Percentiles rank a stretch among this genome's conserved stretches.
Evolutionary conservation across 1,140 invertebrate genomes (phyloP).

Genomic region (Saccostrea glomerata): DNA sequence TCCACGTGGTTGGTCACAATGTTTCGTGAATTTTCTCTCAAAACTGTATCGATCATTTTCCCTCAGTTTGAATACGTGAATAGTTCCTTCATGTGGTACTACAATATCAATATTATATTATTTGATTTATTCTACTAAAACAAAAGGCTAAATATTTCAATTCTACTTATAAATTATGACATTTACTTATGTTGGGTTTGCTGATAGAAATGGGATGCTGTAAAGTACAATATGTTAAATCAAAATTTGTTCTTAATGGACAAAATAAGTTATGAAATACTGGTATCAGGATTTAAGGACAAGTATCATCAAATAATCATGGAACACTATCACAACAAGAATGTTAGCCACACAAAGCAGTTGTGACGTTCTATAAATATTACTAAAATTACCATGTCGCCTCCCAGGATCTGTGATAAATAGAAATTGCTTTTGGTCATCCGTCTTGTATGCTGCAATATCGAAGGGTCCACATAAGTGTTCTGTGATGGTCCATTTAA

Average conservation of each 20-base stretch:
- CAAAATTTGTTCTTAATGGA: too few species aligned
- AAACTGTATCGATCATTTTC: background rate
- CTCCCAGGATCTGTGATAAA: background rate
- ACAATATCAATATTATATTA: background rate
- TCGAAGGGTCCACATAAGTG: background rate
- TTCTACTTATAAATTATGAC: too few species aligned
- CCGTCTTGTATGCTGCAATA: background rate
- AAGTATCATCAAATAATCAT: too few species aligned
- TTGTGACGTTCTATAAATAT: background rate
- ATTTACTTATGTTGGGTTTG: too few species aligned
- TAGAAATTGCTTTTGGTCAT: background rate
- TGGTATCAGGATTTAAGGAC: too few species aligned
- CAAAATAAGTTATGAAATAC: too few species aligned
- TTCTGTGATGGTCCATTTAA: background rate
- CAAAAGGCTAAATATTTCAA: too few species aligned
- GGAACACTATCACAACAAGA: too few species aligned
- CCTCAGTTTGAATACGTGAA: background rate
- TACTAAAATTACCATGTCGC: background rate
- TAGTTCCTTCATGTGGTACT: background rate
- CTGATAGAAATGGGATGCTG: too few species aligned
- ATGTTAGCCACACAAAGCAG: too few species aligned
- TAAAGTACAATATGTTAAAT: too few species aligned
- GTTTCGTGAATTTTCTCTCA: background rate
- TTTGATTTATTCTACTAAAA: too few species aligned
- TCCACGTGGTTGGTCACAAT: background rate